Evolutionary conservation across 2,888 invertebrate species (phyloP), one percentile per base, ranked within the genome.

Genomic region (Anoplius nigerrimus): DNA sequence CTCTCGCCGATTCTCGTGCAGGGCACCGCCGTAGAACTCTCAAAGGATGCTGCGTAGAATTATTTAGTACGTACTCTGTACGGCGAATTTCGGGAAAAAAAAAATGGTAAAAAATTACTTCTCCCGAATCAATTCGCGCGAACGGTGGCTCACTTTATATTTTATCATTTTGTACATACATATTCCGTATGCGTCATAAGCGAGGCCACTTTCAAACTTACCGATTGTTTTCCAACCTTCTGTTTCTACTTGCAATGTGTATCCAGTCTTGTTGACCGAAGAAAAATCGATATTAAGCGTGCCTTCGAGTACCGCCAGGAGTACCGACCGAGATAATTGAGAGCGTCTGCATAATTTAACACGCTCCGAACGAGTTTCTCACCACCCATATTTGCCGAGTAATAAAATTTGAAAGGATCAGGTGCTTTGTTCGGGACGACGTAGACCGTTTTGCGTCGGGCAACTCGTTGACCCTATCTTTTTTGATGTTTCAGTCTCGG

Each of bases 271-370:
- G 6, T 27, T 27, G 27, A 27, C 6, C 6, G 4, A 27, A 27
- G 27, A 2, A 6, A 34, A 34, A 34, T 34, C 34, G 4, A 34
- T 34, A 34, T 34, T 24, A 24, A 24, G 3, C 24, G 34, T 11
- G 34, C 8, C 34, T 34, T 34, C 34, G 34, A 34, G 8, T 34
- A 34, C 34, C 4, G 11, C 34, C 34, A 11, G 34, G 34, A 34
- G 34, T 11, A 34, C 34, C n/a, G 51, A 69, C 63, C 68, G 63
- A 69, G 66, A 60, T 66, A 67, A 67, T 75, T 71, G 65, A 53
- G 70, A 72, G 69, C 69, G 75, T 72, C 69, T 72, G 75, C 68
- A 73, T 75, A 78, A 75, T 75, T 77, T 68, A 68, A 78, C 75
- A 73, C 62, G 71, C 75, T 56, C 67, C 70, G 70, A 78, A 66